These are phyloP conservation scores for Stenodema calcarata DNA, from an alignment of 2,888 invertebrate species.

Conservation along the genomic window DNA sequence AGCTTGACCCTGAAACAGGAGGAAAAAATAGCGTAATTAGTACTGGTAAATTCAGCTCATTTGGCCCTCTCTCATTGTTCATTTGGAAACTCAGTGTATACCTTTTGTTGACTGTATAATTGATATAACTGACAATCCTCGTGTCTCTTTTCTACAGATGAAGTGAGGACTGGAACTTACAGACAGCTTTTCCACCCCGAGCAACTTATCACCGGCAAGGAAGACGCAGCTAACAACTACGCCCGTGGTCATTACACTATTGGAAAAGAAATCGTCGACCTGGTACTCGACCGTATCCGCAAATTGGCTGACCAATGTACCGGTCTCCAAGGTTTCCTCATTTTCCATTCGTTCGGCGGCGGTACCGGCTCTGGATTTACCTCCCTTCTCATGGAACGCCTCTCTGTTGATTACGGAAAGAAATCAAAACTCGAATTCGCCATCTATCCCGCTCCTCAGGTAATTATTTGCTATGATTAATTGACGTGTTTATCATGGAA, in stretches of 20 bases:
- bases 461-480: neutral
- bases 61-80: too few relatives aligned
- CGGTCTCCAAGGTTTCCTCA: constrained; percentile 68
- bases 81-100: too few relatives aligned
- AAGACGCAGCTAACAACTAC: constrained; percentile 74
- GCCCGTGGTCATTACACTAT: constrained; percentile 74
- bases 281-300: constrained; percentile 66
- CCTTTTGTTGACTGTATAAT: neutral
- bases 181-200: constrained; percentile 72
- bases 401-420: constrained; percentile 72
- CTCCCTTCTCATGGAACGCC: constrained; percentile 70
- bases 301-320: constrained; percentile 67
- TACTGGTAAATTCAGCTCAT: too few relatives aligned
- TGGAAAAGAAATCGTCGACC: constrained; percentile 68
- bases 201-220: constrained; percentile 74
- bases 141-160: constrained; percentile 65
- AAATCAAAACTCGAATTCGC: constrained; percentile 72
- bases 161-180: constrained; percentile 88
- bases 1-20: too few relatives aligned
- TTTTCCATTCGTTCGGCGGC: constrained; percentile 71
- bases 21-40: too few relatives aligned
- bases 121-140: too few relatives aligned
- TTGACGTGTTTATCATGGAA: too few relatives aligned
- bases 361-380: constrained; percentile 73
- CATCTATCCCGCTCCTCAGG: constrained; percentile 71